These are phyloP conservation scores for Pheosia tremula DNA, from an alignment of 2,888 invertebrate genomes.

Conservation along the genomic window DNA sequence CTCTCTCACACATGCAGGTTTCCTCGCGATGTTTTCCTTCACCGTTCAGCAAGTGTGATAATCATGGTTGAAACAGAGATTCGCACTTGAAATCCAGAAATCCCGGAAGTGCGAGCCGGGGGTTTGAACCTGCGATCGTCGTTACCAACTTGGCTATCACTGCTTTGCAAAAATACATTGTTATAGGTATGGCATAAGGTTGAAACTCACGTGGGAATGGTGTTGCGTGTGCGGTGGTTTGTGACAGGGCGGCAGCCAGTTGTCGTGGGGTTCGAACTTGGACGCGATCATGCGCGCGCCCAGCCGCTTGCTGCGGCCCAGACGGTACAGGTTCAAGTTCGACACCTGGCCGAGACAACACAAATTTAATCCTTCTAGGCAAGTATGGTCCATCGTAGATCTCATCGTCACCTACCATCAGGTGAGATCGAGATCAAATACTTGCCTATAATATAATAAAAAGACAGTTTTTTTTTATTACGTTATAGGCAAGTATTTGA, in stretches of 20 bases:
- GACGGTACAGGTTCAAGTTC: constrained; percentile 96
- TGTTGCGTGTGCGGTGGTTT: constrained; percentile 87
- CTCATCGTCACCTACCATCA: no score
- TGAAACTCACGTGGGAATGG: constrained; percentile 31
- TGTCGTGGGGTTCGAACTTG: constrained; percentile 99
- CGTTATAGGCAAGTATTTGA: no score
- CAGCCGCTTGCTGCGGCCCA: constrained; percentile 94
- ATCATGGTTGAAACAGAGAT: neutral
- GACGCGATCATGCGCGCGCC: constrained; percentile 99
- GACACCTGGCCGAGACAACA: constrained; percentile 84
- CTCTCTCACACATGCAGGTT: no score
- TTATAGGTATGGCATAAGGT: neutral
- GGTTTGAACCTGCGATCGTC: no score
- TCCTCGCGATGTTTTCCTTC: constrained; percentile 36
- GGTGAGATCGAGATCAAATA: no score
- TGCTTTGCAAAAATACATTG: no score
- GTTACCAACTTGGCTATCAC: no score
- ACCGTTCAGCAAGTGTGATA: constrained; percentile 29
- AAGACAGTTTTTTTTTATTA: no score
- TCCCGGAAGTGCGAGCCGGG: no score
- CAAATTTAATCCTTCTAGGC: neutral
- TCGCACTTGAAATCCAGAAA: no score
- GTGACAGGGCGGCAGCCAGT: constrained; percentile 99
- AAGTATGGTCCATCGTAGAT: no score
- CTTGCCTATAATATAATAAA: no score